Evolutionary conservation across 2,888 invertebrate genomes (phyloP), one percentile per base, ranked within the genome.

Genomic region (Prenolepis imparis): DNA sequence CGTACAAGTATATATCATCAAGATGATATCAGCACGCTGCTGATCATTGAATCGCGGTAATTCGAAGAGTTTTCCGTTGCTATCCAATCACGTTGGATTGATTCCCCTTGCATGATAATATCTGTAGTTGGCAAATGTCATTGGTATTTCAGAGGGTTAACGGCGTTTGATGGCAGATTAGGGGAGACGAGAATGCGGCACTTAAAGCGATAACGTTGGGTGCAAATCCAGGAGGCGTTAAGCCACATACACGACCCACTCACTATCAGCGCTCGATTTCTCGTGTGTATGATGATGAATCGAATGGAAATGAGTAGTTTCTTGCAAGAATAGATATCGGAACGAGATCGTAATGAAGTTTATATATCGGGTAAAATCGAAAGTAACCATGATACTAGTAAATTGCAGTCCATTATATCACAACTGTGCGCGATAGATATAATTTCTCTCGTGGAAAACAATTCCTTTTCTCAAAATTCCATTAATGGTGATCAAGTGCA

Each of bases 141-240:
- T 59, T 72, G 78, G 63, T 63, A 83, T 63, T 63, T 83, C 24
- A 55, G 15, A 15, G 82, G 59, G 73, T 84, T 77, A 81, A 68
- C 44, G 44, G 4, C 74, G 64, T 59, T 75, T 57, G 72, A 66
- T 63, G 18, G 68, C 0, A 75, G 86, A 90, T 87, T 85, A 83
- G 70, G 74, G 75, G 67, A 78, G 83, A 84, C 48, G 78, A 59
- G 80, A 75, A 83, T 57, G 67, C 39, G 57, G 21, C 61, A 70
- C 83, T 88, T 81, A 83, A 84, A 55, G 18, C 70, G 77, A 85
- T 81, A 87, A 84, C 80, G 39, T 73, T 21, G 73, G 44, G 70
- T 74, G 73, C 44, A 82, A 86, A 87, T 86, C 84, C 74, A 24
- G 55, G 74, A 86, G 70, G 70, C 63, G 78, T 81, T 80, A 70